Percentiles rank a stretch among this genome's conserved stretches.
These are phyloP conservation scores for Syrmaticus mikado DNA, from an alignment of 2,113 vertebrate genomes.

Conservation along the genomic window DNA sequence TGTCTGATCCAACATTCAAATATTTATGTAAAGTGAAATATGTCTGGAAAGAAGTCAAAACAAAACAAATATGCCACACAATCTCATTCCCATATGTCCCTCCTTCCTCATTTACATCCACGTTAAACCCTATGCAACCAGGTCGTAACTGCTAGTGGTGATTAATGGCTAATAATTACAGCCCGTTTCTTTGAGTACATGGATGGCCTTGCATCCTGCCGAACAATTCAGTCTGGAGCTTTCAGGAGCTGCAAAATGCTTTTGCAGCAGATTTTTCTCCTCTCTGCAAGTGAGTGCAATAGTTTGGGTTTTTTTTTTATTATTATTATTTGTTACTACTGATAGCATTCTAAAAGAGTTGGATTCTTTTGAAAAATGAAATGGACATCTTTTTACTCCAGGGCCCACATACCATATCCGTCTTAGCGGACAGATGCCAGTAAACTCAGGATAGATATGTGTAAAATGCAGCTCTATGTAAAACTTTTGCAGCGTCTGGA, in stretches of 20 bases:
- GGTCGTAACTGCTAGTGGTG: slow-evolving; percentile 43
- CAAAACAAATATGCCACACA: slow-evolving; percentile 66
- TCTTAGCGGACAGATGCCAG: not conserved
- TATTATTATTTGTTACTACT: not conserved
- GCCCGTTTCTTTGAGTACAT: slow-evolving; percentile 35
- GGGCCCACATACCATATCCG: not conserved
- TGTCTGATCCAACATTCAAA: slow-evolving; percentile 79
- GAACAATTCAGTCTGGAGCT: slow-evolving; percentile 40
- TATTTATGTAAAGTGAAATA: slow-evolving; percentile 82
- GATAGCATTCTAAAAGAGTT: not conserved
- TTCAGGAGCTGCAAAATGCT: slow-evolving; percentile 33
- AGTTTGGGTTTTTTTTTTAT: not conserved
- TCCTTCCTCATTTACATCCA: slow-evolving; percentile 56
- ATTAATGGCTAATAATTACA: slow-evolving; percentile 66
- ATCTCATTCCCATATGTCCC: slow-evolving; percentile 25
- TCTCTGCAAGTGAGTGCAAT: not conserved
- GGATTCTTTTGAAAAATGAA: not conserved
- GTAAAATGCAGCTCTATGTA: slow-evolving; percentile 42
- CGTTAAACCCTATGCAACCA: slow-evolving; percentile 31
- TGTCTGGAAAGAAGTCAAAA: slow-evolving; percentile 77
- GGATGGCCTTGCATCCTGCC: slow-evolving; percentile 19
- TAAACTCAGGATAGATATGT: not conserved
- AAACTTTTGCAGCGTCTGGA: slow-evolving; percentile 27
- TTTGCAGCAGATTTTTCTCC: not conserved
- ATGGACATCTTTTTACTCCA: not conserved